These are phyloP conservation scores for Tiliqua scincoides DNA, from an alignment of 2,113 vertebrate species.

Conservation along the genomic window DNA sequence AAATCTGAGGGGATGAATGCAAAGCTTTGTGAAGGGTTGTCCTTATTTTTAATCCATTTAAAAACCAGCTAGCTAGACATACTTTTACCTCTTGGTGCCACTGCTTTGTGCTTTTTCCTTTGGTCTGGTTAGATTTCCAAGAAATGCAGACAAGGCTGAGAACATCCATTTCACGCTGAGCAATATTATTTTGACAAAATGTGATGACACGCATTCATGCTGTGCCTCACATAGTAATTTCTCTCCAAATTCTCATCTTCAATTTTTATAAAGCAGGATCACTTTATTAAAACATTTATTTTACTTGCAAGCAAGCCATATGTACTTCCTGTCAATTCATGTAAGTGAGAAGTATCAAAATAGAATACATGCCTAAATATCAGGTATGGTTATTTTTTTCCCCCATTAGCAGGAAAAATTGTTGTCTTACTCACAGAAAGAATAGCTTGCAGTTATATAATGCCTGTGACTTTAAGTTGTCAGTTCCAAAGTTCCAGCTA, in stretches of 20 bases:
- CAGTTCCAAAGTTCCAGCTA: conserved; percentile 28
- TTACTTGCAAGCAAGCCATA: neutral
- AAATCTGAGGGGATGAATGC: conserved; percentile 43
- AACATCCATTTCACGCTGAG: conserved; percentile 62
- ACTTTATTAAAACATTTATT: neutral
- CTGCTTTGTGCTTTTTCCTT: conserved; percentile 56
- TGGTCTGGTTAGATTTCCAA: conserved; percentile 49
- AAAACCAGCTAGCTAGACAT: conserved; percentile 63
- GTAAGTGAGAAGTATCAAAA: conserved; percentile 10
- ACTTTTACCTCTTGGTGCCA: conserved; percentile 82
- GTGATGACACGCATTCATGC: conserved; percentile 57
- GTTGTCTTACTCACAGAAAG: conserved; percentile 16
- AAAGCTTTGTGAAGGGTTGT: conserved; percentile 53
- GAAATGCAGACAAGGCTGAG: conserved; percentile 41
- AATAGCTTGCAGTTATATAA: conserved; percentile 5
- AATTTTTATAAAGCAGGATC: neutral
- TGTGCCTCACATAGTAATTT: conserved; percentile 23
- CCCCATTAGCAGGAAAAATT: conserved; percentile 25
- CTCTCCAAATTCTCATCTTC: conserved; percentile 13
- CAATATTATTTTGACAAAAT: conserved; percentile 56
- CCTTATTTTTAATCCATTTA: conserved; percentile 62
- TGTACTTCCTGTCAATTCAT: conserved; percentile 12
- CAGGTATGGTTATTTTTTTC: conserved; percentile 38
- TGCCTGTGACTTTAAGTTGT: conserved; percentile 35
- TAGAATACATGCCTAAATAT: conserved; percentile 49